phyloP scores from a whole-genome alignment of 2,888 invertebrate species.

The Sicus ferrugineus region DNA sequence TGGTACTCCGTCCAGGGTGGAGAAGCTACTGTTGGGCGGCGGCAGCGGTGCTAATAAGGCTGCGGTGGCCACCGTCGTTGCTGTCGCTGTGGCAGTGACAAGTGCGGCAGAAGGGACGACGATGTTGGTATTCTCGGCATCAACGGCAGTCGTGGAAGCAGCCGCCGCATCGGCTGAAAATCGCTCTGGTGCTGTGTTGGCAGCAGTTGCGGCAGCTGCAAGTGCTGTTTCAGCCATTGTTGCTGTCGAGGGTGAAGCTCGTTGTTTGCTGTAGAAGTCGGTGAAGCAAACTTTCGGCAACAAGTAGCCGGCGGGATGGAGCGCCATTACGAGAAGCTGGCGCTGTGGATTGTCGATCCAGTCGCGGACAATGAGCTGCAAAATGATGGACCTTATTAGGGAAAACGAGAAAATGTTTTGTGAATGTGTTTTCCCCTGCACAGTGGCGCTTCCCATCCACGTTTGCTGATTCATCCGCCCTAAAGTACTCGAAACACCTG shows the following conservation, averaged over 20 bases:
- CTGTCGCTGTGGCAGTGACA: slow-evolving; percentile 44
- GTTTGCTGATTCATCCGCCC: too few relatives aligned
- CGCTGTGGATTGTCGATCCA: slow-evolving; percentile 61
- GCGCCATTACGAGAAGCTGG: slow-evolving; percentile 62
- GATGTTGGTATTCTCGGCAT: slow-evolving; percentile 35
- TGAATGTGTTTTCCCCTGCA: background rate
- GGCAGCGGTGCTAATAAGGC: slow-evolving; percentile 54
- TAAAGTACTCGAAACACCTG: too few relatives aligned
- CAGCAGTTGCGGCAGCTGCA: background rate
- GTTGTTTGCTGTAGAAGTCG: slow-evolving; percentile 53
- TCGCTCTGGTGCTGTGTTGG: background rate
- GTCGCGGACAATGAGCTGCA: slow-evolving; percentile 62
- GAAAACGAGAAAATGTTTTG: background rate
- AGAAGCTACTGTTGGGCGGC: slow-evolving; percentile 58
- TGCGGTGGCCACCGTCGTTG: slow-evolving; percentile 47
- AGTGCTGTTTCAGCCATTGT: background rate
- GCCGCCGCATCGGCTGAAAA: slow-evolving; percentile 8
- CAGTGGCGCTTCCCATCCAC: too few relatives aligned
- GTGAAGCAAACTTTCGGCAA: slow-evolving; percentile 64
- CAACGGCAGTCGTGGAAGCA: slow-evolving; percentile 23
- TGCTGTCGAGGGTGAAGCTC: slow-evolving; percentile 30
- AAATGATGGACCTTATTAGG: slow-evolving; percentile 40
- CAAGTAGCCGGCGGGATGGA: slow-evolving; percentile 65
- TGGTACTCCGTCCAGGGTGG: slow-evolving; percentile 59
- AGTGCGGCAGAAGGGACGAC: slow-evolving; percentile 34